These are phyloP conservation scores for Rhagoletis pomonella DNA, from an alignment of 1,140 invertebrate species.

Conservation along the genomic window DNA sequence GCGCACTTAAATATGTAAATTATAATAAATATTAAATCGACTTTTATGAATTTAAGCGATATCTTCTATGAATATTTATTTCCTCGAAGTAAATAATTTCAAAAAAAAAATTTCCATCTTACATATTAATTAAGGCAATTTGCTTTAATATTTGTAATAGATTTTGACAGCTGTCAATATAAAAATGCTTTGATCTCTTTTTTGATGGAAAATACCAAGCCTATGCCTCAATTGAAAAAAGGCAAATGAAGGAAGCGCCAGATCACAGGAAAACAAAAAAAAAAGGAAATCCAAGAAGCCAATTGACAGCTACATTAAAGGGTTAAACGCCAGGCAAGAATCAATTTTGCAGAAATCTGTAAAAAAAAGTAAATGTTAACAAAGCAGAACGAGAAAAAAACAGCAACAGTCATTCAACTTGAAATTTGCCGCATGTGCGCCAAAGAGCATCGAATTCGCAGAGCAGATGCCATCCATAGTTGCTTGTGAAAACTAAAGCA, in stretches of 20 bases:
- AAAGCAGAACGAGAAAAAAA: background rate
- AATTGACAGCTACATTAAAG: background rate
- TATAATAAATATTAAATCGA: too few species aligned
- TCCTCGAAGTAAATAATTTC: too few species aligned
- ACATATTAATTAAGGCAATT: background rate
- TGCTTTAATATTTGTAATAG: background rate
- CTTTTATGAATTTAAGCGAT: too few species aligned
- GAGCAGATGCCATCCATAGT: background rate
- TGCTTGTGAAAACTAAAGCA: background rate
- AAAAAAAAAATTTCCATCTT: too few species aligned
- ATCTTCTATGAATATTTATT: too few species aligned
- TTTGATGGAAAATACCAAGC: background rate
- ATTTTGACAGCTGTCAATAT: background rate
- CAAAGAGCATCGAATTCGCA: background rate
- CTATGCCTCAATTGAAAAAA: background rate
- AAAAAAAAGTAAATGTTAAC: background rate
- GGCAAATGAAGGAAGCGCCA: background rate
- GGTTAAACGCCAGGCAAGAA: background rate
- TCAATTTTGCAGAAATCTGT: background rate
- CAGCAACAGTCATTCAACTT: constrained; percentile 1
- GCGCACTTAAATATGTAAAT: too few species aligned
- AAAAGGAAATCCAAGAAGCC: background rate
- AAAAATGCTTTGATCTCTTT: background rate
- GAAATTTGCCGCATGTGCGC: constrained; percentile 14
- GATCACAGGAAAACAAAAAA: background rate